These are phyloP conservation scores for Synergus laeviventris DNA, from an alignment of 2,888 invertebrate genomes.

Conservation along the genomic window DNA sequence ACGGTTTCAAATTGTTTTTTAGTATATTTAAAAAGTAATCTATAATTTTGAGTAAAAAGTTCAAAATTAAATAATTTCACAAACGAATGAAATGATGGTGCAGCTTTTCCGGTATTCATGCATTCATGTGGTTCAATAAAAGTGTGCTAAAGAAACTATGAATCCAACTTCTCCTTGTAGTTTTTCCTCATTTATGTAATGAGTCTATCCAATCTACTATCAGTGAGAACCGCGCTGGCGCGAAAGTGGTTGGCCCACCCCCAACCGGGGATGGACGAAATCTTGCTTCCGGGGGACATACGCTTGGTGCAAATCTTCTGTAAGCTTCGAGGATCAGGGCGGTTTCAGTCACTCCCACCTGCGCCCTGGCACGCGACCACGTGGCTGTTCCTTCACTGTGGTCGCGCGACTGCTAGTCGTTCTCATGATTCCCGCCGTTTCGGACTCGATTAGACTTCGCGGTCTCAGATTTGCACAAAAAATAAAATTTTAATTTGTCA, in stretches of 20 bases:
- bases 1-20: neutral
- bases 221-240: slow-evolving; percentile 19
- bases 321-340: slow-evolving; percentile 63
- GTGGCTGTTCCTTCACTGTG: slow-evolving; percentile 56
- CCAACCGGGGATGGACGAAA: slow-evolving; percentile 46
- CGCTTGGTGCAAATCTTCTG: slow-evolving; percentile 49
- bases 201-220: neutral
- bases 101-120: no score
- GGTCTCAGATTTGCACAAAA: slow-evolving; percentile 18
- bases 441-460: slow-evolving; percentile 47
- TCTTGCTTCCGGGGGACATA: slow-evolving; percentile 45
- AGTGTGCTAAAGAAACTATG: neutral
- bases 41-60: no score
- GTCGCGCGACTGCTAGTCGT: slow-evolving; percentile 59
- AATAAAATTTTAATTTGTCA: neutral
- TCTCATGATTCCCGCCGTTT: slow-evolving; percentile 57
- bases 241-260: slow-evolving; percentile 46
- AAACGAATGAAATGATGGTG: no score
- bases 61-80: no score
- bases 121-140: no score
- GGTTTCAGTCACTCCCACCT: slow-evolving; percentile 59
- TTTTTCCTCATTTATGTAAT: neutral
- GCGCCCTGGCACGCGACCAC: slow-evolving; percentile 64
- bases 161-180: neutral
- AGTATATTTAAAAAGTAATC: no score